Conservation (phyloP, 2,113 vertebrate genomes). For the Athene noctua region DNA sequence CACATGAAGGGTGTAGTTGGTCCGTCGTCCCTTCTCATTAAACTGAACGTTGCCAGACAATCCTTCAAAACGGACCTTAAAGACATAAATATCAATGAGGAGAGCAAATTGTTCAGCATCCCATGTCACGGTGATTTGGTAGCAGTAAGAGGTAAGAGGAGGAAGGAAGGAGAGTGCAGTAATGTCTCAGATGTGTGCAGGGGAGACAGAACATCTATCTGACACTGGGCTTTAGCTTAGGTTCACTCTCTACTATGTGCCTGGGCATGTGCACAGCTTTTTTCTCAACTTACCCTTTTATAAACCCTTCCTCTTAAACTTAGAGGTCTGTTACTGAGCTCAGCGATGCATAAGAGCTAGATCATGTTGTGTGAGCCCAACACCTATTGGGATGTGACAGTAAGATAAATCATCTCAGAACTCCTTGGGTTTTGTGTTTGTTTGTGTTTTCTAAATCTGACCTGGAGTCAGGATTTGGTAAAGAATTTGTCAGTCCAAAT, state of each 20-base stretch:
- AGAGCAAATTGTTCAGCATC: not conserved
- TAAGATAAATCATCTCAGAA: not conserved
- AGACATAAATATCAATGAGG: not conserved
- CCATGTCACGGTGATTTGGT: rapidly evolving
- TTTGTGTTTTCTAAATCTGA: not conserved
- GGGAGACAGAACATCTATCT: not conserved
- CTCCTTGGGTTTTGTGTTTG: not conserved
- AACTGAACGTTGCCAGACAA: constrained; percentile 97
- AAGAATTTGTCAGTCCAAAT: not conserved
- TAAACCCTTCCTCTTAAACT: not conserved
- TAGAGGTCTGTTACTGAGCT: not conserved
- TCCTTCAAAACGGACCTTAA: constrained; percentile 92
- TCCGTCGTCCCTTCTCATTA: constrained; percentile 94
- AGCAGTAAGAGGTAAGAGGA: not conserved
- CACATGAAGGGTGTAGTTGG: constrained; percentile 93
- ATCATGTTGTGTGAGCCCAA: not conserved
- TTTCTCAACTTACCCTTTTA: not conserved
- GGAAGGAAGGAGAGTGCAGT: not conserved
- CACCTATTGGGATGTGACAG: not conserved
- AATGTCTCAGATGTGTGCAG: not conserved
- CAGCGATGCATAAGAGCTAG: not conserved
- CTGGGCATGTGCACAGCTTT: not conserved
- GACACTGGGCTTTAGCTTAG: not conserved
- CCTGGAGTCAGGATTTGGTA: not conserved
- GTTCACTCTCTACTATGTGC: not conserved